These are phyloP conservation scores for Acyrthosiphon pisum DNA, from an alignment of 1,140 invertebrate species.

Conservation along the genomic window DNA sequence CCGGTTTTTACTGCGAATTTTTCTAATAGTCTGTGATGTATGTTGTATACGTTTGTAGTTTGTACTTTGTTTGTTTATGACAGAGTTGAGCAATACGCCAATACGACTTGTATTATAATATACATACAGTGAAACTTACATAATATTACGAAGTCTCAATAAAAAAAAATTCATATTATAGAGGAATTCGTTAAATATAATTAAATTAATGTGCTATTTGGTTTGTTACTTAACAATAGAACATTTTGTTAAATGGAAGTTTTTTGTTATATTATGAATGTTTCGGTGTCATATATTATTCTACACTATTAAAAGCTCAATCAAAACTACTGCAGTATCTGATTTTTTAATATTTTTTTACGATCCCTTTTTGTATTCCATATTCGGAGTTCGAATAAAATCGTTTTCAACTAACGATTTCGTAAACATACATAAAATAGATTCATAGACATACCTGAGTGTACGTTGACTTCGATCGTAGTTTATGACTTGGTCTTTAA, in stretches of 20 bases:
- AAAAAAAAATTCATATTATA: too few species aligned
- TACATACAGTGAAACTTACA: neutral
- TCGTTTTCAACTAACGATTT: neutral
- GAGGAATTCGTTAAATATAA: too few species aligned
- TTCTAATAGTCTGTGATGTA: too few species aligned
- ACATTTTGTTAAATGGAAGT: too few species aligned
- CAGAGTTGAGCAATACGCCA: neutral
- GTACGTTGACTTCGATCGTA: constrained; percentile 78
- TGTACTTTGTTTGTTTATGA: neutral
- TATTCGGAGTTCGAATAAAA: neutral
- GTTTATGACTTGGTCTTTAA: constrained; percentile 79
- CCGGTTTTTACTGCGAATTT: too few species aligned
- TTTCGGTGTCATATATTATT: neutral
- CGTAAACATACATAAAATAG: neutral
- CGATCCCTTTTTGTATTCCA: neutral
- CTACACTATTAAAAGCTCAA: neutral
- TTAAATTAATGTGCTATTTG: too few species aligned
- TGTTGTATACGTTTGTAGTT: too few species aligned
- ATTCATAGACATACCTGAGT: constrained; percentile 67
- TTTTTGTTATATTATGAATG: too few species aligned
- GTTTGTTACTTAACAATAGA: too few species aligned
- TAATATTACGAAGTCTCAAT: too few species aligned
- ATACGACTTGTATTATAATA: neutral
- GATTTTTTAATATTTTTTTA: neutral
- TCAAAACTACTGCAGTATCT: neutral